Base-by-base conservation (phyloP, 2,888 invertebrate genomes). In the Cyclophora albipunctata region DNA sequence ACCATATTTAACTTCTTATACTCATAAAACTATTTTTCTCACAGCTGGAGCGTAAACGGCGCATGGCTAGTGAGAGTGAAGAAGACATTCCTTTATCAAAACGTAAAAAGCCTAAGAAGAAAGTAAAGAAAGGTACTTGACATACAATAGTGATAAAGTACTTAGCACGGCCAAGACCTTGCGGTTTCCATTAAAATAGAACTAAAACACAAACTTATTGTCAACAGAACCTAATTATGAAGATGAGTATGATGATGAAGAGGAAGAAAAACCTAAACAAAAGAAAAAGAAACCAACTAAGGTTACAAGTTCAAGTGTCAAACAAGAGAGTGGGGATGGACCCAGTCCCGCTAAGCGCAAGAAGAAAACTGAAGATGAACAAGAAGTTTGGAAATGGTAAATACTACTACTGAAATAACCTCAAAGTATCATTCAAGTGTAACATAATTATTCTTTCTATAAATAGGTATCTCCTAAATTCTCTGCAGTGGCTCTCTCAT, bases 321-420 rank as follows among this genome's bases (percentile, higher is more conserved):
- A 83, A 60, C 58, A 70, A 43, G 78, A 82, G 60, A 66, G 74
- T 48, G 66, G 65, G 47, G 74, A 78, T 60, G 70, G 73, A 43
- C 69, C 84, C 64, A 85, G 90, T 63, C 92, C 92, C 45, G 91
- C 91, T 43, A 93, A 93, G 61, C 91, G 91, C 50, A 95, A 93
- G 76, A 95, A 95, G 75, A 94, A 95, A 72, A 93, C 93, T 62
- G 96, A 96, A 49, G 94, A 95, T 58, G 92, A 93, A 62, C 92
- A 90, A 66, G 95, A 96, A 84, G 96, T 96, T 51, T 96, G 96
- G 96, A 95, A 96, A 91, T 96, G 96, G 96, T 96, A 85, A 90
- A 91, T 51, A 20, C 20, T 20, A 20, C 20, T 20, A 20, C 2
- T 20, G 20, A 20, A 20, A 20, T 20, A 20, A 20, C 20, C 20